A percentile compares a stretch with the other conserved stretches of the same genome.
Conservation (phyloP, 2,113 vertebrate genomes). For the Vulpes vulpes region DNA sequence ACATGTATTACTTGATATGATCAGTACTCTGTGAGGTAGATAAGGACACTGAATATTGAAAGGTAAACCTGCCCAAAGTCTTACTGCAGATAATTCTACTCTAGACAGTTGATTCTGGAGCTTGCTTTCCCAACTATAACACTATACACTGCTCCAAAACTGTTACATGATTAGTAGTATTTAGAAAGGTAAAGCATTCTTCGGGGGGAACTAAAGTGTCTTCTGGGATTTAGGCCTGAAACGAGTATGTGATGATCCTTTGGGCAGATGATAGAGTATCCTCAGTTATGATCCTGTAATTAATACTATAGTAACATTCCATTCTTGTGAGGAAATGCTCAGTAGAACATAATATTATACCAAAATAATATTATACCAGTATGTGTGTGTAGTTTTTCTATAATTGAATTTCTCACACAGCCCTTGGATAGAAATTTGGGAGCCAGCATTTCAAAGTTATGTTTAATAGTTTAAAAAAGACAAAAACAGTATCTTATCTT, state of each 20-base stretch:
- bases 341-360: neutral
- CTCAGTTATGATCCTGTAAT: neutral
- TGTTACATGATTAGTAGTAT: neutral
- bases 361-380: neutral
- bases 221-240: slow-evolving; percentile 34
- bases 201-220: neutral
- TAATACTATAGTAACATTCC: neutral
- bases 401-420: neutral
- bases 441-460: slow-evolving; percentile 14
- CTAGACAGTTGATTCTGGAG: slow-evolving; percentile 9
- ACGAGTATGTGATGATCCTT: neutral
- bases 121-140: neutral
- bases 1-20: neutral
- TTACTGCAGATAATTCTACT: neutral
- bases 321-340: neutral
- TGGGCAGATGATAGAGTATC: neutral
- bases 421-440: slow-evolving; percentile 30
- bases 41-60: neutral
- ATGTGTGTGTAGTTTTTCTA: neutral
- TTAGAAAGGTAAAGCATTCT: slow-evolving; percentile 3
- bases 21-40: neutral
- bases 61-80: neutral
- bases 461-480: slow-evolving; percentile 29
- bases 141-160: neutral
- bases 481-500: slow-evolving; percentile 10